Base-by-base conservation (phyloP, 2,888 invertebrate species). In the Rotaria macrura region DNA sequence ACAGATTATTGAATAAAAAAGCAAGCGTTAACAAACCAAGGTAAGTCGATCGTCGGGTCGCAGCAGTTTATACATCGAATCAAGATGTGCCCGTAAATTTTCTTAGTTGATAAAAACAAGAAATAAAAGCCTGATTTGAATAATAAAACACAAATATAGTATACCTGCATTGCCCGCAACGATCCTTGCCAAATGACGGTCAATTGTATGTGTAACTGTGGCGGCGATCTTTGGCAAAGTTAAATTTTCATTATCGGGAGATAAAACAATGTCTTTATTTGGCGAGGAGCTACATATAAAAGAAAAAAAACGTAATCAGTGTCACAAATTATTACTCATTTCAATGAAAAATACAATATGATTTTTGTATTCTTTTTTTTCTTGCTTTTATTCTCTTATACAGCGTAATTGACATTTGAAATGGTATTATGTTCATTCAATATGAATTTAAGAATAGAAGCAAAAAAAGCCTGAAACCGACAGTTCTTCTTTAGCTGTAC, bases 101-200 rank as follows among this genome's bases (percentile, higher is more conserved):
- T 65, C 65, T 65, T 5, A 20, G 47, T 12, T 12, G 14, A 47
- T 47, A 47, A 47, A 47, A 47, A 47, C 4, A 17, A 12, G 29
- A 34, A 34, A 65, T 34, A 17, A 65, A n/a, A 65, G 0, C 23
- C 3, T 52, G 20, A 20, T 52, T 23, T 23, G 20, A 52, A 23
- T 52, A 52, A 23, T 12, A 52, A 52, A 52, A 52, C 3, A 52
- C 23, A 52, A 49, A 14, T 52, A 52, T 23, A 23, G 0, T 34
- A 20, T 34, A 65, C 65, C 65, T 65, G 65, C 65, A 65, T 65
- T 65, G 65, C 65, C 65, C 65, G 65, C 65, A 38, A 65, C 65
- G 65, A 65, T 65, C 65, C 65, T 65, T 65, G 65, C 65, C 65
- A 34, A 34, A 65, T 65, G 65, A 65, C 65, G 65, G 65, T 65